Base-by-base conservation (phyloP, 2,797 vertebrate species). In the Coranthus polyacanthus region DNA sequence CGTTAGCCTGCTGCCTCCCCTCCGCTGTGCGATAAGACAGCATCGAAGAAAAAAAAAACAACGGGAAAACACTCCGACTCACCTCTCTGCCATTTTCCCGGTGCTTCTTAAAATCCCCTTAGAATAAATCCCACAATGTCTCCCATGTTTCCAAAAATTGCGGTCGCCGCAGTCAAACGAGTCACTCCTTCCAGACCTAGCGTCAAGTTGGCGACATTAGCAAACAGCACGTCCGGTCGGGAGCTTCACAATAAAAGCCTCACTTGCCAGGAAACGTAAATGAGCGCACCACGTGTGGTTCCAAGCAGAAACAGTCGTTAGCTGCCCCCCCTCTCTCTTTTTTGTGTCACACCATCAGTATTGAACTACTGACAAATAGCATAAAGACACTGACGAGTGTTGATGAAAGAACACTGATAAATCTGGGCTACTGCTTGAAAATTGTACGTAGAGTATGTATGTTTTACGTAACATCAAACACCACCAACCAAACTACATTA, bases 71-170 rank as follows among this genome's bases (percentile, higher is more conserved):
- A 21, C 5, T 38, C 6, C 1, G 3, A 57, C 88, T 90, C 78
- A 94, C 93, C 92, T 92, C 79, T 94, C 93, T 51, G 93, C 92
- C 93, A 94, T 94, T 74, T 82, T 89, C 76, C 78, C 77, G 6
- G 57, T 46, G 55, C 44, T 76, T 81, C 61, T 78, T 87, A 93
- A 68, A 87, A 79, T 82, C 81, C 80, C 55, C 60, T 54, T 59
- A 66, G 37, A 61, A 67, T 90, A 90, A 89, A 91, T 82, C 85
- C 85, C 79, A 72, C 68, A 60, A 29, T 80, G 83, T 78, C 84
- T 74, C 87, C 88, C 92, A 93, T 94, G 86, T 75, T 92, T 87
- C 81, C 84, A 34, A 78, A n/a, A 80, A 82, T 87, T 74, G 86
- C 86, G 63, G 78, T 83, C 87, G 76, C 87, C 85, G 91, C 91